Evolutionary conservation across 2,797 vertebrate genomes (phyloP).

Genomic region (Falco novaeseelandiae): DNA sequence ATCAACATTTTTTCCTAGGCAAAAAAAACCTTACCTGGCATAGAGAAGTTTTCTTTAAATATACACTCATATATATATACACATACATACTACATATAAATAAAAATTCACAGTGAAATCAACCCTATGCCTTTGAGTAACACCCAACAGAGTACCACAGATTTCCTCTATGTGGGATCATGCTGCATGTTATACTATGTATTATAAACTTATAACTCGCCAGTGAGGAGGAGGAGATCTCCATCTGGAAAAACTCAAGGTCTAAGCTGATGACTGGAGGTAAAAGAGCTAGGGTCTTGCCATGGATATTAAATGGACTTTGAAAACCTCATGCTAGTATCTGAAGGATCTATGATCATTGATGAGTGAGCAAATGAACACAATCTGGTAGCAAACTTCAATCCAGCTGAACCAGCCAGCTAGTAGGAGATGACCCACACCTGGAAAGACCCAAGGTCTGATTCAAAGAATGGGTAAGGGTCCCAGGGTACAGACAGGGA

Average conservation of each 20-base stretch:
- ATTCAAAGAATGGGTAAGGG: not conserved
- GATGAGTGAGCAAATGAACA: not conserved
- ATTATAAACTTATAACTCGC: not conserved
- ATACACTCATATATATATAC: not conserved
- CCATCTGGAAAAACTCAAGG: not conserved
- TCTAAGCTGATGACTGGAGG: not conserved
- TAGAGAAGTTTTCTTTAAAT: not conserved
- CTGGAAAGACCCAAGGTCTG: not conserved
- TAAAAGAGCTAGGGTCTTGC: not conserved
- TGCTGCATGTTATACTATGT: not conserved
- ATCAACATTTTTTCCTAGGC: not conserved
- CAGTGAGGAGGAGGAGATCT: not conserved
- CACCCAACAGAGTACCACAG: no score
- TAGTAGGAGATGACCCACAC: not conserved
- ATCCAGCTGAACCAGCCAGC: not conserved
- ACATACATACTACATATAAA: not conserved
- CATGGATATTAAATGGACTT: not conserved
- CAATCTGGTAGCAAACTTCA: not conserved
- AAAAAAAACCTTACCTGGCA: not conserved
- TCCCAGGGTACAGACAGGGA: not conserved
- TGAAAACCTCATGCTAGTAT: not conserved
- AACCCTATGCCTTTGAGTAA: not conserved
- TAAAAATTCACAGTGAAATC: not conserved
- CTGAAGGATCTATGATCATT: not conserved
- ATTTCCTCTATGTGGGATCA: not conserved